These are phyloP conservation scores for Cheilosia grossa DNA, from an alignment of 2,888 invertebrate genomes.

Conservation along the genomic window DNA sequence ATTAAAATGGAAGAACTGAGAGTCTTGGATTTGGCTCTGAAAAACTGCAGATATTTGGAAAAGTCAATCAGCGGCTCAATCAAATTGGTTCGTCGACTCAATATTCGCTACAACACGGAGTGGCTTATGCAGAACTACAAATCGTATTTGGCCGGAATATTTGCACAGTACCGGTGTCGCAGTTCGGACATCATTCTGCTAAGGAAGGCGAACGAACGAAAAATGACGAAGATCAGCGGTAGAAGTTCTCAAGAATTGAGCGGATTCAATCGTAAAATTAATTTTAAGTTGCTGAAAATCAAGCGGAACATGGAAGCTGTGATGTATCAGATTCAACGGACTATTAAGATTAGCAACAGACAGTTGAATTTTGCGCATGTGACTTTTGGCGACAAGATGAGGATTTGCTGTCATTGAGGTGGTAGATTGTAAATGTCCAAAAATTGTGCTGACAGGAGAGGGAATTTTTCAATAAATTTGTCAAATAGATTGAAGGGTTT, in stretches of 20 bases:
- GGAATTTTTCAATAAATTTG: too few species aligned
- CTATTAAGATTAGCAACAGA: constrained; percentile 76
- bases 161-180: constrained; percentile 73
- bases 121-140: constrained; percentile 77
- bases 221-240: neutral
- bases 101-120: constrained; percentile 77
- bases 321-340: constrained; percentile 75
- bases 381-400: constrained; percentile 64
- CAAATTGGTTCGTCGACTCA: constrained; percentile 76
- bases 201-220: constrained; percentile 1
- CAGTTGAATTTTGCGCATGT: constrained; percentile 76
- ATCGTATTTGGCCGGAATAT: constrained; percentile 75
- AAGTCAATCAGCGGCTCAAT: constrained; percentile 75
- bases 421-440: neutral
- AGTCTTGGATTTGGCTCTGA: constrained; percentile 76
- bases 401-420: constrained; percentile 76
- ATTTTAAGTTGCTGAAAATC: constrained; percentile 77
- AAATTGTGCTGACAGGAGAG: too few species aligned
- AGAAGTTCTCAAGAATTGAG: constrained; percentile 76
- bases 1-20: constrained; percentile 76
- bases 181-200: constrained; percentile 22
- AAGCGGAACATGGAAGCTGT: constrained; percentile 77
- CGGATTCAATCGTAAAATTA: constrained; percentile 75
- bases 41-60: constrained; percentile 75
- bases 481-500: too few species aligned